Percentiles rank a stretch among this genome's conserved stretches.
phyloP scores from a whole-genome alignment of 2,888 invertebrate genomes.

The Cryptus viduatorius region DNA sequence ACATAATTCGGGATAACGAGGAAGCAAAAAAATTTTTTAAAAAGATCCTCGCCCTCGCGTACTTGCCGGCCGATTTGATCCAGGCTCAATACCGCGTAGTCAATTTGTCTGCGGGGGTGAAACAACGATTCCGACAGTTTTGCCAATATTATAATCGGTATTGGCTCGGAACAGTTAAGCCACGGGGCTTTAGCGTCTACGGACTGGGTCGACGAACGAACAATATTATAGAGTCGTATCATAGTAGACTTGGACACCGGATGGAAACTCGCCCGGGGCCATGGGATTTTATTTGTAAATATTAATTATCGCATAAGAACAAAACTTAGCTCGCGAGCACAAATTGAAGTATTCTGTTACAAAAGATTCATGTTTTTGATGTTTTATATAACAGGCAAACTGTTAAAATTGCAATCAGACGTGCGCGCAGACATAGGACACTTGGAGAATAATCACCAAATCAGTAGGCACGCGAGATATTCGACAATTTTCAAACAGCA shows the following conservation, averaged over 20 bases:
- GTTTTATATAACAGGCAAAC: slow-evolving; percentile 13
- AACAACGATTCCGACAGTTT: neutral
- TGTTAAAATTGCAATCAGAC: slow-evolving; percentile 20
- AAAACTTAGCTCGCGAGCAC: neutral
- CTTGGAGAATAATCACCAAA: neutral
- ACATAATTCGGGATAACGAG: neutral
- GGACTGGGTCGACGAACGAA: slow-evolving; percentile 5
- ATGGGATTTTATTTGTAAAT: neutral
- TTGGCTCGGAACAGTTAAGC: slow-evolving; percentile 13
- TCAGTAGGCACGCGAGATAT: too few relatives aligned
- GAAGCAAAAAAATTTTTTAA: slow-evolving; percentile 1
- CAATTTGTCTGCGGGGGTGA: neutral
- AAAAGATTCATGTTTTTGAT: neutral
- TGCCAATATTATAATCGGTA: neutral
- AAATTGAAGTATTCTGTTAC: neutral
- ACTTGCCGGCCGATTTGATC: slow-evolving; percentile 3
- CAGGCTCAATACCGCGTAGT: neutral
- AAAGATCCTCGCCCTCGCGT: slow-evolving; percentile 24
- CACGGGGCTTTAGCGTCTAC: slow-evolving; percentile 5
- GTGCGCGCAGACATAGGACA: neutral
- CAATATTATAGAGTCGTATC: neutral
- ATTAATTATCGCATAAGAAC: neutral
- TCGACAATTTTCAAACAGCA: slow-evolving; percentile 5
- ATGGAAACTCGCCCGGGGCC: neutral
- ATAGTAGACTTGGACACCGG: neutral